A percentile compares a stretch with the other conserved stretches of the same genome.
Evolutionary conservation across 2,797 vertebrate species (phyloP).

Genomic region (Sebastolobus alascanus): DNA sequence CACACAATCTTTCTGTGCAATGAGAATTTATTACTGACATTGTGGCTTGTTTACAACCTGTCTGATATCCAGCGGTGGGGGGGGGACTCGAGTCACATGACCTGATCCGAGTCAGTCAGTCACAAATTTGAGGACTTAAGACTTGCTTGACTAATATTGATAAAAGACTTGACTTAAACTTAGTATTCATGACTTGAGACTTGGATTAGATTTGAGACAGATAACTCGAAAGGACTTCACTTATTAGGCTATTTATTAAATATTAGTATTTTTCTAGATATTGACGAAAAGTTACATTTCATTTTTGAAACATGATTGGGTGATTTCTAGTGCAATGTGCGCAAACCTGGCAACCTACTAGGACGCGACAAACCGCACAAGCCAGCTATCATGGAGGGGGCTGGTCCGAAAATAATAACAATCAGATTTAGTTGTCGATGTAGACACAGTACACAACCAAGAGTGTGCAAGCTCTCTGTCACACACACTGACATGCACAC

Average conservation of each 20-base stretch:
- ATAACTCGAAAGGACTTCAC: not conserved
- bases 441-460: no score
- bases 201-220: not conserved
- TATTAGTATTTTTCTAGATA: not conserved
- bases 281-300: not conserved
- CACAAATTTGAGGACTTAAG: no score
- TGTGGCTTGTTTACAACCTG: slow-evolving; percentile 6
- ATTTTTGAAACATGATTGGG: not conserved
- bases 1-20: not conserved
- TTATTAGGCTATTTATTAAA: not conserved
- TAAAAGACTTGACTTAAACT: no score
- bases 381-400: no score
- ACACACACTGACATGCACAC: no score
- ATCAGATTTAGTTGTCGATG: no score
- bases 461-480: no score
- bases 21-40: not conserved
- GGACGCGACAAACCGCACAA: not conserved
- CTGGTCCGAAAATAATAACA: no score
- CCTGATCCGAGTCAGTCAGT: no score
- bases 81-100: no score
- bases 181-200: not conserved
- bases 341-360: not conserved
- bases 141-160: no score
- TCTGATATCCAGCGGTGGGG: not conserved
- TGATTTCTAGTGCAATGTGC: not conserved